A percentile compares a stretch with the other conserved stretches of the same genome.
Evolutionary conservation across 2,113 vertebrate species (phyloP).

Genomic region (Sus scrofa): T2T-Sscrofa CM000814.6:111457001-111457500

Average conservation of each 20-base stretch:
- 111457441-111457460: constrained; percentile 6
- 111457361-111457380: neutral
- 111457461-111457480: neutral
- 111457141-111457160: neutral
- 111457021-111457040: constrained; percentile 16
- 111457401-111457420: neutral
- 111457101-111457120: neutral
- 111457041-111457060: neutral
- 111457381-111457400: neutral
- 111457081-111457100: neutral
- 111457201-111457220: neutral
- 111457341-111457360: neutral
- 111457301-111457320: neutral
- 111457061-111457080: neutral
- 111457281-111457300: neutral
- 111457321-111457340: neutral
- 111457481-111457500: too few relatives aligned
- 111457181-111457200: neutral
- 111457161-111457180: neutral
- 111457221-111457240: neutral
- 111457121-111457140: neutral
- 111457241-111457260: neutral
- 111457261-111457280: neutral
- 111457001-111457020: neutral
- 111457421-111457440: neutral